phyloP scores from a whole-genome alignment of 1,140 invertebrate species.

The Halyomorpha halys region DNA sequence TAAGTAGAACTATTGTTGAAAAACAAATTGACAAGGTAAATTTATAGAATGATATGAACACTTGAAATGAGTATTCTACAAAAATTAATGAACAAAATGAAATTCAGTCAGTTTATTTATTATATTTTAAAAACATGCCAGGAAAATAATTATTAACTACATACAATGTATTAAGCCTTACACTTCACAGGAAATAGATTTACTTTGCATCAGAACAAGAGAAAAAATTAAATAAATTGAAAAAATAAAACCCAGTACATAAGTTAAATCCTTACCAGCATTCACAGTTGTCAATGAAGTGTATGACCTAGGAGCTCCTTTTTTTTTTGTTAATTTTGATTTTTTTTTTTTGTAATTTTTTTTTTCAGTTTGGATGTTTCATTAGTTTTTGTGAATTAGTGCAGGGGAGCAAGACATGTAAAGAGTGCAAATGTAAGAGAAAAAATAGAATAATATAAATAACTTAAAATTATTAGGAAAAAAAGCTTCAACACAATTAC shows the following conservation, averaged over 20 bases:
- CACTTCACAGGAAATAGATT: not conserved
- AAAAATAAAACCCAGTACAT: constrained; percentile 13
- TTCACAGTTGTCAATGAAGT: constrained; percentile 36
- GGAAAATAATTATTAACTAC: not conserved
- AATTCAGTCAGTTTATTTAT: too few species aligned
- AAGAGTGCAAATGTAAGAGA: constrained; percentile 11
- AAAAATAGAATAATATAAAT: constrained; percentile 10
- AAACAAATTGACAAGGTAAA: too few species aligned
- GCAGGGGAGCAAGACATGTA: constrained; percentile 12
- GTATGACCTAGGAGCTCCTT: constrained; percentile 34
- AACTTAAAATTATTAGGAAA: not conserved
- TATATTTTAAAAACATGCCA: too few species aligned
- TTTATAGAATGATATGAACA: too few species aligned
- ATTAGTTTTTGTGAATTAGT: constrained; percentile 26
- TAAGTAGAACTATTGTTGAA: too few species aligned
- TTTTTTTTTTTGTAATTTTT: not conserved
- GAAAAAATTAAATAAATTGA: not conserved
- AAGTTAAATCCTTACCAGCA: constrained; percentile 33
- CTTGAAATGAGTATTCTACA: too few species aligned
- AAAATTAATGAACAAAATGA: too few species aligned
- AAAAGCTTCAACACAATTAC: too few species aligned
- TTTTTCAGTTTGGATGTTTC: not conserved
- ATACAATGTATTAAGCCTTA: constrained; percentile 3
- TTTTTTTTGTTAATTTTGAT: constrained; percentile 27
- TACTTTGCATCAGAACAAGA: not conserved